Percentiles rank a stretch among this genome's conserved stretches.
Evolutionary conservation across 2,797 vertebrate species (phyloP).

Genomic region (Manis crassicaudata): DNA sequence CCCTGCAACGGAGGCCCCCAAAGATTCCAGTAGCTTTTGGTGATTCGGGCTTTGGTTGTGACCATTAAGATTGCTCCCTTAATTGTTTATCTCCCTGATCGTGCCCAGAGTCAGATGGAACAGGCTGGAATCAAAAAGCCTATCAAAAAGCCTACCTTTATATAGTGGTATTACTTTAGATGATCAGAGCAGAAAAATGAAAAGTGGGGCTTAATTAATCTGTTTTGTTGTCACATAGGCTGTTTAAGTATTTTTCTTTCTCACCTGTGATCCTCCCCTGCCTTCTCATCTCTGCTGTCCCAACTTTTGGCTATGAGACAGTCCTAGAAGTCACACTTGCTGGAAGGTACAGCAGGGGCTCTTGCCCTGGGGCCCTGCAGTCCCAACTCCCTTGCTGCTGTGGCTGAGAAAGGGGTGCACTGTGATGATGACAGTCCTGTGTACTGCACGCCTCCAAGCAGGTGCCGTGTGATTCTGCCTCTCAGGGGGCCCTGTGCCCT

Average conservation of each 20-base stretch:
- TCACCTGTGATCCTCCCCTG: not conserved
- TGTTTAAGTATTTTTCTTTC: not conserved
- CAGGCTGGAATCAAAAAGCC: not conserved
- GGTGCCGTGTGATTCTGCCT: not conserved
- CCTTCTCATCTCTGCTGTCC: not conserved
- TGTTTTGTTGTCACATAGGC: fast-evolving
- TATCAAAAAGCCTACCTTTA: not conserved
- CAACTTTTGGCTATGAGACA: too few species aligned
- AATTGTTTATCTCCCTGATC: too few species aligned
- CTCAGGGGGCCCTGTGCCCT: not conserved
- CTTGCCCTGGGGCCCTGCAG: not conserved
- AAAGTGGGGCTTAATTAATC: not conserved
- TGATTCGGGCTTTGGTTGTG: not conserved
- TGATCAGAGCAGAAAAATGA: not conserved
- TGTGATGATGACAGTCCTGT: not conserved
- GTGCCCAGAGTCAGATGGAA: not conserved
- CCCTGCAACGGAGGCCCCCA: not conserved
- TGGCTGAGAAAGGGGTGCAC: not conserved
- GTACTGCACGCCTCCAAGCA: not conserved
- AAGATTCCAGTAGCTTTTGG: not conserved
- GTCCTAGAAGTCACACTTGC: not conserved
- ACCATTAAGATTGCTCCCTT: not conserved
- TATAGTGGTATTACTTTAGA: not conserved
- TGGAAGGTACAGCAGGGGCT: not conserved
- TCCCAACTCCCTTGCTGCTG: too few species aligned